phyloP scores from a whole-genome alignment of 2,113 vertebrate species.

The Clarias gariepinus region DNA sequence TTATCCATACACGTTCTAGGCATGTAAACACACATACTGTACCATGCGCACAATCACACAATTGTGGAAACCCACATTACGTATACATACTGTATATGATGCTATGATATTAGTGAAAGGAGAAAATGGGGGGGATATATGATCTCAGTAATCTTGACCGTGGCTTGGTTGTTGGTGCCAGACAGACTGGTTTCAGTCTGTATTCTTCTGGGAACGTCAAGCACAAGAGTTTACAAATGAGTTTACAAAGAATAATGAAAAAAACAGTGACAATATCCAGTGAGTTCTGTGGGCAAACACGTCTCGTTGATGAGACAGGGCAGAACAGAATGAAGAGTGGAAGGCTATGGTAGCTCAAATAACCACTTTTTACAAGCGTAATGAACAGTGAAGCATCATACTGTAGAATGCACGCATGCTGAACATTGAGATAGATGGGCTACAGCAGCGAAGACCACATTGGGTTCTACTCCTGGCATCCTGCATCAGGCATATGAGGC shows the following conservation, averaged over 20 bases:
- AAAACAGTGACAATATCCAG: neutral
- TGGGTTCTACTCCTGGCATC: neutral
- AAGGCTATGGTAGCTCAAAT: neutral
- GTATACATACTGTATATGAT: neutral
- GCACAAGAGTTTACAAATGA: neutral
- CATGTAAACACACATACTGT: neutral
- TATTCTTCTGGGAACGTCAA: neutral
- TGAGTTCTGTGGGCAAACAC: neutral
- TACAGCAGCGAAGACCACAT: neutral
- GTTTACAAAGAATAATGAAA: neutral
- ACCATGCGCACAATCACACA: neutral
- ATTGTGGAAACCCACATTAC: neutral
- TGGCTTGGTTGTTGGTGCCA: neutral
- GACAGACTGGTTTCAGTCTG: constrained; percentile 1
- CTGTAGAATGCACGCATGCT: neutral
- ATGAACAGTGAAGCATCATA: neutral
- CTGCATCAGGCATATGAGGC: neutral
- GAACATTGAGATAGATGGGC: neutral
- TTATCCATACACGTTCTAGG: neutral
- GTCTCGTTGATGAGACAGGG: neutral
- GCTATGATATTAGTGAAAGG: neutral
- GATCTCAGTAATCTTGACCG: neutral
- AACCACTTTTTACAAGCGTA: too few species aligned
- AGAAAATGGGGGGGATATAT: neutral
- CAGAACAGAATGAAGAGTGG: neutral